These are phyloP conservation scores for Drosophila quinaria DNA, from an alignment of 2,888 invertebrate genomes.

Conservation along the genomic window DNA sequence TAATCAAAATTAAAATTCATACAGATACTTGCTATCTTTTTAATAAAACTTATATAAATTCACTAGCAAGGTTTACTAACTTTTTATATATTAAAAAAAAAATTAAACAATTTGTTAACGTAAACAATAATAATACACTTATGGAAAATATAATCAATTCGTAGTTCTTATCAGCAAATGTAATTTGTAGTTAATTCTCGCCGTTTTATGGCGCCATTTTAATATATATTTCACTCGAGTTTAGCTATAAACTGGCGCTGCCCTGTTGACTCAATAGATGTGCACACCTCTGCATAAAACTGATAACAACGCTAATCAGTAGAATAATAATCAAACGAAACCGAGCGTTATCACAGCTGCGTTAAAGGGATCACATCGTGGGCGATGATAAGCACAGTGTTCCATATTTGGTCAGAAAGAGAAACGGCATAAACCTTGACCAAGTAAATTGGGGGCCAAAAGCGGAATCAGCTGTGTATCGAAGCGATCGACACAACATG, in stretches of 20 bases:
- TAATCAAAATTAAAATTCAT: neutral
- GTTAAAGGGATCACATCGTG: constrained; percentile 33
- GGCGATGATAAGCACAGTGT: constrained; percentile 55
- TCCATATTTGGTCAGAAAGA: constrained; percentile 9
- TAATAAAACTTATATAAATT: neutral
- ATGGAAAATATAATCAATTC: constrained; percentile 34
- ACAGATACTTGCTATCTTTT: neutral
- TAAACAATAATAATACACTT: constrained; percentile 9
- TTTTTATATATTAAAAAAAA: neutral
- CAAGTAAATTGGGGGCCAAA: constrained; percentile 62
- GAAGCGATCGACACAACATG: constrained; percentile 24
- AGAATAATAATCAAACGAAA: constrained; percentile 25
- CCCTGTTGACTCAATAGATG: constrained; percentile 29
- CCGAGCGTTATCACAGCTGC: constrained; percentile 32
- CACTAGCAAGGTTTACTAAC: neutral
- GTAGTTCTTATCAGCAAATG: constrained; percentile 38
- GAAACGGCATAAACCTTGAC: constrained; percentile 62
- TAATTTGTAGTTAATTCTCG: constrained; percentile 51
- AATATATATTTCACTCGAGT: constrained; percentile 7
- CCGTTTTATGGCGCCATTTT: constrained; percentile 38
- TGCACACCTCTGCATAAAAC: constrained; percentile 42
- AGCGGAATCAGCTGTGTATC: constrained; percentile 62
- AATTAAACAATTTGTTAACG: constrained; percentile 2
- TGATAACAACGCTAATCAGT: constrained; percentile 39
- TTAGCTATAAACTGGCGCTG: constrained; percentile 11